These are phyloP conservation scores for Adineta ricciae DNA, from an alignment of 2,888 invertebrate genomes.

Conservation along the genomic window DNA sequence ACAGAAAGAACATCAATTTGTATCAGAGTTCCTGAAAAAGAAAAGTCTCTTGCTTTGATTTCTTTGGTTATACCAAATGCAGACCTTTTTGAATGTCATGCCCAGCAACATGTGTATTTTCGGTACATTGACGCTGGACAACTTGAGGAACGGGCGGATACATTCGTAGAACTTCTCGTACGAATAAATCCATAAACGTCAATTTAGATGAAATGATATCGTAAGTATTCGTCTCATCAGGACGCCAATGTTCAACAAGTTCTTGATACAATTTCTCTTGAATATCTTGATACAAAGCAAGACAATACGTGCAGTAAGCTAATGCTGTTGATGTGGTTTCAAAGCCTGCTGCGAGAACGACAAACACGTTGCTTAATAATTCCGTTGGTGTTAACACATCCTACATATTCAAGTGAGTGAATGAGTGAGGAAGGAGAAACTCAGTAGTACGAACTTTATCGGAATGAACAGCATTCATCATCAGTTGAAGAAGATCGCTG, in stretches of 20 bases:
- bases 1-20: background rate
- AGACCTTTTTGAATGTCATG: background rate
- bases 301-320: slow-evolving; percentile 7
- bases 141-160: background rate
- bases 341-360: slow-evolving; percentile 22
- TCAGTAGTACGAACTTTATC: background rate
- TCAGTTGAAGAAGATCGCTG: background rate
- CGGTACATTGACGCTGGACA: background rate
- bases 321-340: slow-evolving; percentile 26
- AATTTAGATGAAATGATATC: background rate
- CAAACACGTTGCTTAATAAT: background rate
- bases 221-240: background rate
- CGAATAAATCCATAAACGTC: background rate
- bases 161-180: background rate
- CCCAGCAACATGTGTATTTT: background rate
- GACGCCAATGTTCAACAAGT: background rate
- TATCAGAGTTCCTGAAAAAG: background rate
- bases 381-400: background rate
- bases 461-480: background rate
- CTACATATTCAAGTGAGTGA: background rate
- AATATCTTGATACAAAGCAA: slow-evolving; percentile 25
- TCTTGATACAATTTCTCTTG: slow-evolving; percentile 25
- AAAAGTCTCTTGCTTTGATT: background rate
- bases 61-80: background rate
- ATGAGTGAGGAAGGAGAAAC: no score